Conservation (phyloP, 1,140 invertebrate species). For the Mesaphorura yosii region DNA sequence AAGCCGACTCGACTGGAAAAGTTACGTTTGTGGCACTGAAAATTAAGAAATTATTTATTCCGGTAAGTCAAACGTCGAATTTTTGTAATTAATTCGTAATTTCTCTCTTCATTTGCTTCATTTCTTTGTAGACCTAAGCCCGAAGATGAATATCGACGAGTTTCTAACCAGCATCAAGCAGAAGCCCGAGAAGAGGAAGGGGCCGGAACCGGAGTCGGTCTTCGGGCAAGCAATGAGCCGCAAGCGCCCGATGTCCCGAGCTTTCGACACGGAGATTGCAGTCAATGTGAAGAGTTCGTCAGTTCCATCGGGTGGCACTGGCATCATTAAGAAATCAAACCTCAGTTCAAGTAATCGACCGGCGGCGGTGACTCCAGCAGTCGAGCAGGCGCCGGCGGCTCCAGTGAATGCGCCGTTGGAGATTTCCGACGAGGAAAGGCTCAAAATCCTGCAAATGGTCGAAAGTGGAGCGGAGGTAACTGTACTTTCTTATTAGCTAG, state of each 20-base stretch:
- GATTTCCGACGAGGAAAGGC: slow-evolving; percentile 58
- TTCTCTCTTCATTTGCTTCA: no score
- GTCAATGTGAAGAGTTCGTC: not conserved
- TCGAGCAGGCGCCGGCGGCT: no score
- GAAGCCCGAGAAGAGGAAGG: slow-evolving; percentile 1
- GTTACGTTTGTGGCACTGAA: no score
- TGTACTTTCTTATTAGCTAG: not conserved
- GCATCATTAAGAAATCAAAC: slow-evolving; percentile 33
- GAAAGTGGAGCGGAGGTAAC: slow-evolving; percentile 61
- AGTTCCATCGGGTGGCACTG: not conserved
- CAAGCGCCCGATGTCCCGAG: not conserved
- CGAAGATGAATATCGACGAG: slow-evolving; percentile 24
- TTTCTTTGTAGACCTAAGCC: no score
- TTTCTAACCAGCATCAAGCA: slow-evolving; percentile 14
- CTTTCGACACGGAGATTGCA: not conserved
- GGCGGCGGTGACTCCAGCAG: no score
- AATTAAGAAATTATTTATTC: no score
- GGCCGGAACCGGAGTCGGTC: not conserved
- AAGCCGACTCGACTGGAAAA: no score
- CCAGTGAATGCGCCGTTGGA: no score
- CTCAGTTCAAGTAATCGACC: no score
- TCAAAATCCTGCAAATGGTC: slow-evolving; percentile 68
- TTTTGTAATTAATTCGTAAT: no score
- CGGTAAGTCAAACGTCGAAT: no score
- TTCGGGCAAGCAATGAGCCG: not conserved